phyloP scores from a whole-genome alignment of 2,888 invertebrate species.

The Serripes groenlandicus region DNA sequence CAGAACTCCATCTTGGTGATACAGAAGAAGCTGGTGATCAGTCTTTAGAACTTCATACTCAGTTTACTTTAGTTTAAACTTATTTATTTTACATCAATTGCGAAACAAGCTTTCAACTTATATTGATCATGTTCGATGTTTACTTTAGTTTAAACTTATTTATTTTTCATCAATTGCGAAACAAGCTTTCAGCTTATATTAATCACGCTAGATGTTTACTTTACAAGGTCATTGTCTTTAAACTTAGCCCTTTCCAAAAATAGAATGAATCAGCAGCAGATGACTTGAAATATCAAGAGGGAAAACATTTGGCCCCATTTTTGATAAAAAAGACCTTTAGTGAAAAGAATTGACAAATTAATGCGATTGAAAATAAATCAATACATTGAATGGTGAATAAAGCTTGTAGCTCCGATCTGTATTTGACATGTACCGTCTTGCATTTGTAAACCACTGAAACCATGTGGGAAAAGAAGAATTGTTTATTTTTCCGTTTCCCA shows the following conservation, averaged over 20 bases:
- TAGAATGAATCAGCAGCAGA: no score
- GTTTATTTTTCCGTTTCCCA: neutral
- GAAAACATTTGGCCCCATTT: neutral
- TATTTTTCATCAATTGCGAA: neutral
- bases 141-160: neutral
- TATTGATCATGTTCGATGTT: neutral
- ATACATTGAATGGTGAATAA: neutral
- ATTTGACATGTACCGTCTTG: neutral
- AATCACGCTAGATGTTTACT: neutral
- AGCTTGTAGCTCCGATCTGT: neutral
- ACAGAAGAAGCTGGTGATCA: neutral
- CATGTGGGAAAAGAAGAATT: slow-evolving; percentile 1
- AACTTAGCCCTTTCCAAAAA: no score
- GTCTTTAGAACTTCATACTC: slow-evolving; percentile 4
- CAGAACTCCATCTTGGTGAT: neutral
- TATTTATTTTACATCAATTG: neutral
- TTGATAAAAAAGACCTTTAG: neutral
- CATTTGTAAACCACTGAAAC: neutral
- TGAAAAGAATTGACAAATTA: neutral
- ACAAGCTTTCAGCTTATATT: neutral
- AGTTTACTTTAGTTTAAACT: neutral
- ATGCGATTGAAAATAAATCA: neutral
- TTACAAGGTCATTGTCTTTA: no score
- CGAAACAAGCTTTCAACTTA: neutral
- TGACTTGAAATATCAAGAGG: neutral